phyloP scores from a whole-genome alignment of 2,888 invertebrate species.

The Leucophora obtusa region DNA sequence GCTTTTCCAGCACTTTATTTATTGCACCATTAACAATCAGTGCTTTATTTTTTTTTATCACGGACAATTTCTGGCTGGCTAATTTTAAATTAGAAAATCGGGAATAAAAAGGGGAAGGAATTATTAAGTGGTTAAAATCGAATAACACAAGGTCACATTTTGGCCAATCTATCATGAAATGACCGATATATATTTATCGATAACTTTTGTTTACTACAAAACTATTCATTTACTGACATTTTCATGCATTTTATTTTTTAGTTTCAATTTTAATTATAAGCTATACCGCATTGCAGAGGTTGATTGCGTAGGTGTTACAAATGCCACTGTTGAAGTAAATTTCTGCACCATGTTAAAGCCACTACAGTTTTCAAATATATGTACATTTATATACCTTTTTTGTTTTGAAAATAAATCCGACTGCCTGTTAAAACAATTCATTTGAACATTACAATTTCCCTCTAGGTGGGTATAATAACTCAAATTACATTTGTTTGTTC shows the following conservation, averaged over 20 bases:
- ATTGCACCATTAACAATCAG: no score
- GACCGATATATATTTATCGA: no score
- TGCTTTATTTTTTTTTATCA: no score
- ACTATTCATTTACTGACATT: no score
- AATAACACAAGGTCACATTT: no score
- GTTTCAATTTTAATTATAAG: slow-evolving; percentile 20
- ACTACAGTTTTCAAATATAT: background rate
- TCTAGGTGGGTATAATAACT: background rate
- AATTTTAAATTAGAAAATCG: no score
- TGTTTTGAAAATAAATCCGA: slow-evolving; percentile 20
- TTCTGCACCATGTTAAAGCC: background rate
- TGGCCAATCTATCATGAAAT: no score
- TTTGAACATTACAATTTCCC: background rate
- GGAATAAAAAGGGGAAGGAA: no score
- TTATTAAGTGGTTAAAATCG: no score
- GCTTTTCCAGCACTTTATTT: no score
- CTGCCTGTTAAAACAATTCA: slow-evolving; percentile 27
- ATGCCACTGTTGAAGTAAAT: background rate
- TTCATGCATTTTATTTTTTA: background rate
- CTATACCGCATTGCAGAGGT: slow-evolving; percentile 44
- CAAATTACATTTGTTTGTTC: background rate
- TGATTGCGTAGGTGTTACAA: slow-evolving; percentile 9
- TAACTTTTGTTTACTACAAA: no score
- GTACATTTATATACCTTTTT: background rate
- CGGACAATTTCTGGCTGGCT: no score